Evolutionary conservation across 2,113 vertebrate species (phyloP), one percentile per base, ranked within the genome.

Genomic region (Dasypus novemcinctus): DNA sequence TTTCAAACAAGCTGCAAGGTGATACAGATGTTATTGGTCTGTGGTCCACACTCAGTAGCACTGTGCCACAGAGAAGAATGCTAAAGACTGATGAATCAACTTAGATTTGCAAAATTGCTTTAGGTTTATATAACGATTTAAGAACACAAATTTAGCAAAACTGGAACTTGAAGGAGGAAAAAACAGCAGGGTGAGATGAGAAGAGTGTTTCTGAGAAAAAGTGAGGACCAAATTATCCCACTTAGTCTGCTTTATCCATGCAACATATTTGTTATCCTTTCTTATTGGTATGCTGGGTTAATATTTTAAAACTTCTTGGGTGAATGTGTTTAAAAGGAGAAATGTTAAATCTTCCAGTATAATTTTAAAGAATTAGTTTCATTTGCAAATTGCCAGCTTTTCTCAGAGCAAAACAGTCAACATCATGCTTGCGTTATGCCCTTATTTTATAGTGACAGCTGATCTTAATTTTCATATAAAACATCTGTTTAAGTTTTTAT

Each of bases 391-490:
- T 79, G 57, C 36, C 80, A 64, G 57, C 54, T 87, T 92, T 91
- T 91, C 54, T 74, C 2, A 63, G 43, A 31, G 27, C 66, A 74
- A 38, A 83, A n/a, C 12, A 61, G 59, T 8, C 9, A 43, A n/a
- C 17, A 49, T 38, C 80, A 52, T 76, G 61, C 12, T 31, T 59
- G 8, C 18, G 11, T 38, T 69, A 43, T 23, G 27, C 21, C 89
- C 59, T 54, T 38, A 68, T 46, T 87, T 93, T 61, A 80, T 33
- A 69, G 49, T 93, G 87, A 90, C 66, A 38, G 17, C 2, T 81
- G 38, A 75, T 86, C 27, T 88, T 76, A 54, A 85, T 85, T 75
- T 85, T 95, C 87, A 95, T 36, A 52, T 66, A 81, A 71, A 74
- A 57, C 10, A 64, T 57, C 54, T 78, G 5, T 80, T 89, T 76